Conservation (phyloP, 1,140 invertebrate genomes). For the Lethrus apterus region DNA sequence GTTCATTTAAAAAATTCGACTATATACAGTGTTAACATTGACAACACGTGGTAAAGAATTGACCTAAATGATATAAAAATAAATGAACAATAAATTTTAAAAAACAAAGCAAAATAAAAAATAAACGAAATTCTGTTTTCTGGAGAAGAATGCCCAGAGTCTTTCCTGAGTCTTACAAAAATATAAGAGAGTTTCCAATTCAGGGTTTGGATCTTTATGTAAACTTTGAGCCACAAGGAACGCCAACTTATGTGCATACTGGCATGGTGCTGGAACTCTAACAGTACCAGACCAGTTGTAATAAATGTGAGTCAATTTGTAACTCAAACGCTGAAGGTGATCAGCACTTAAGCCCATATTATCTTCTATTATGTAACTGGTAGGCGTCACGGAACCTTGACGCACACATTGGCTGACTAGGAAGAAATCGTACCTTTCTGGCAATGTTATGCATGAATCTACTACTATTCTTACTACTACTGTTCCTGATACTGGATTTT, state of each 20-base stretch:
- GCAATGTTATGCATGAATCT: slow-evolving; percentile 76
- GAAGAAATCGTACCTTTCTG: slow-evolving; percentile 78
- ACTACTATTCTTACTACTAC: no score
- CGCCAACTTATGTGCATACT: slow-evolving; percentile 81
- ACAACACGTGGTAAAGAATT: no score
- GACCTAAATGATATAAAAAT: no score
- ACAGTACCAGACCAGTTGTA: slow-evolving; percentile 78
- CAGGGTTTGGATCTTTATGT: slow-evolving; percentile 47
- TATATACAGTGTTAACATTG: no score
- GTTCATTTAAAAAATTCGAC: no score
- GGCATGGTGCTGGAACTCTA: slow-evolving; percentile 76
- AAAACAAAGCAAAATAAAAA: no score
- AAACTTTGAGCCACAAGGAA: slow-evolving; percentile 68
- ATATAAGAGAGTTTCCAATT: slow-evolving; percentile 45
- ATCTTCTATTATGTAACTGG: slow-evolving; percentile 70
- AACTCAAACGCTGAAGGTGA: slow-evolving; percentile 65
- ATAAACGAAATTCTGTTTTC: no score
- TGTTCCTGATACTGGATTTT: slow-evolving; percentile 69
- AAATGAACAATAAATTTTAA: no score
- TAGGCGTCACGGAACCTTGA: slow-evolving; percentile 76
- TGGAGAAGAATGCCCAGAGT: no score
- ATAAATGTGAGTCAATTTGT: slow-evolving; percentile 77
- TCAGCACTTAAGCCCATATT: slow-evolving; percentile 53
- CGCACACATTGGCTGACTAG: slow-evolving; percentile 67
- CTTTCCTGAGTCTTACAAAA: no score